Evolutionary conservation across 64 coral and sea anemone genomes (phyloP).

Genomic region (Anthopleura sola): DNA sequence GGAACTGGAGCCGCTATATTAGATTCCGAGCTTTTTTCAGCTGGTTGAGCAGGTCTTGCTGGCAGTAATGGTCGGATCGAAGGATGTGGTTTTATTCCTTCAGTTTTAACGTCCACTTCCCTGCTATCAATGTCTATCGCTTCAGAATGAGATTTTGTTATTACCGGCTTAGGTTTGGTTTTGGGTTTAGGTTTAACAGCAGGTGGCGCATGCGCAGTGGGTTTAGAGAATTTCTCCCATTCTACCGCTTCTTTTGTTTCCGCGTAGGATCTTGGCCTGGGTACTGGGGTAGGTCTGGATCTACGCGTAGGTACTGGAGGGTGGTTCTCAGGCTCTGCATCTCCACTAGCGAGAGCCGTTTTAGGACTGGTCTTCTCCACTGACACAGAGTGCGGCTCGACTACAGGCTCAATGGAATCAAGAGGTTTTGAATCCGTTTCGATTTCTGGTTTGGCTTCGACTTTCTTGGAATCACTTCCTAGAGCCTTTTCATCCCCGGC

Average conservation of each 20-base stretch:
- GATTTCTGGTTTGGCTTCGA: not conserved
- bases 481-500: not conserved
- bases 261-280: slow-evolving; percentile 43
- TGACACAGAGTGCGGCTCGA: not conserved
- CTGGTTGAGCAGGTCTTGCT: not conserved
- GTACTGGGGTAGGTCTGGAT: slow-evolving; percentile 34
- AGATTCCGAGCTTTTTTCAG: not conserved
- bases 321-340: not conserved
- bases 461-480: not conserved
- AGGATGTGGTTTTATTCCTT: not conserved
- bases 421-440: not conserved
- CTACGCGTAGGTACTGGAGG: slow-evolving; percentile 8
- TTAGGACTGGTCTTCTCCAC: not conserved
- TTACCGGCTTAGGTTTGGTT: not conserved
- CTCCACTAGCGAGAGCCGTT: not conserved
- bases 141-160: not conserved
- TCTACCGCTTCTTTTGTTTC: slow-evolving; percentile 19
- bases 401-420: not conserved
- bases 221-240: not conserved
- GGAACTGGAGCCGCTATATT: not conserved
- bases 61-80: not conserved
- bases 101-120: not conserved
- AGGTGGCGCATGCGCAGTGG: not conserved
- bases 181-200: slow-evolving; percentile 32
- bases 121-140: not conserved